Evolutionary conservation across 1,140 invertebrate genomes (phyloP), one percentile per base, ranked within the genome.

Genomic region (Latrodectus geometricus): DNA sequence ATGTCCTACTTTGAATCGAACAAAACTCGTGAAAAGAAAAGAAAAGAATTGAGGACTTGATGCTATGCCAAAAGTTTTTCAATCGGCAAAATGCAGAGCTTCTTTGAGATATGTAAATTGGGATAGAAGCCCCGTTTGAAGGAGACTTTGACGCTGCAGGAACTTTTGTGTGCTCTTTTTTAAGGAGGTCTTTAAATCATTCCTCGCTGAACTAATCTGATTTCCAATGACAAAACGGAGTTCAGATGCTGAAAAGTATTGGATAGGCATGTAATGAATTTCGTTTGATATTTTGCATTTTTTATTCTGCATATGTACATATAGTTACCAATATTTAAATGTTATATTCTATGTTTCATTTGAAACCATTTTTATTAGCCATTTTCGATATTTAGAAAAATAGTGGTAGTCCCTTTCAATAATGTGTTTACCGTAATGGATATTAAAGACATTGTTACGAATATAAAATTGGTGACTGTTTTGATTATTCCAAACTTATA

Each of bases 1-100:
- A 76, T 76, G 74, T 52, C 74, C 74, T 76, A 76, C 74, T 76
- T 76, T 76, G 14, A 2, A n/a, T 12, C 52, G 52, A 76, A 76
- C 74, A 76, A 61, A 76, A 76, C 21, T 50, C 20, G 21, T 50
- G 20, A 76, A 76, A 56, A 54, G 54, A 50, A 76, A 4, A 76
- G 21, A 56, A 35, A 20, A 11, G 20, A 72, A 81, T 66, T 70
- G 50, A 48, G 70, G 35, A 49, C 80, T 83, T 83, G 80, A 83
- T 61, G 69, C 61, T 83, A 73, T 83, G 80, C 80, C 80, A 83
- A 83, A 83, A 83, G 80, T 83, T 83, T 83, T 83, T 83, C 80
- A 83, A 83, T 83, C 80, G 70, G 49, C 80, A 73, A 83, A 83
- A 83, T 83, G 80, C 69, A n/a, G n/a, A 50, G 70, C 69, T 74